Conservation (phyloP, 2,113 vertebrate species). For the Pygoscelis antarcticus region DNA sequence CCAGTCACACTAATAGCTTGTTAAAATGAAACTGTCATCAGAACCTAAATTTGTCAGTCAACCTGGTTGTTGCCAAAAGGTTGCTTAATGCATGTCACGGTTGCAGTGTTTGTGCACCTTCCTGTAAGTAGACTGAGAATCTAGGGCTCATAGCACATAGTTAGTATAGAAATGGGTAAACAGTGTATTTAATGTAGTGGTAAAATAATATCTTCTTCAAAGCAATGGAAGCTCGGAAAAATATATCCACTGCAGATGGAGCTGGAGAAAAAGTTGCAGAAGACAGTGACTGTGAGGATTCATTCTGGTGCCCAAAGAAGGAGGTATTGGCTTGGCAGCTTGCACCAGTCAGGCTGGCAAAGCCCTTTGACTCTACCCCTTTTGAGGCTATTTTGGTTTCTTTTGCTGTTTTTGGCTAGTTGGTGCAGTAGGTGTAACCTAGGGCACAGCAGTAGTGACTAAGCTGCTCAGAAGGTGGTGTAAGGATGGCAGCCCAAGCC, state of each 20-base stretch:
- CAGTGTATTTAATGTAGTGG: background rate
- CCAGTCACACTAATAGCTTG: background rate
- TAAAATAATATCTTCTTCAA: background rate
- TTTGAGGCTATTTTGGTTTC: background rate
- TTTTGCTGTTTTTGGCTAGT: background rate
- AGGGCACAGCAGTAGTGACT: background rate
- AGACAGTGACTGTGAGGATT: background rate
- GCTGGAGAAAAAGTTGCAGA: background rate
- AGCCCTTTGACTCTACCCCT: background rate
- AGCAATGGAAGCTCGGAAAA: background rate
- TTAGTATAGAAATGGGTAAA: background rate
- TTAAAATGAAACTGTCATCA: background rate
- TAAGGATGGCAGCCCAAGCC: background rate
- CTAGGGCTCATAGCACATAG: background rate
- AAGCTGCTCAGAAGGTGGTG: background rate
- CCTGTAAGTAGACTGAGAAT: background rate
- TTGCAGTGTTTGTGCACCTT: background rate
- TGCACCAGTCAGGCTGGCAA: background rate
- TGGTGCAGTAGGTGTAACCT: background rate
- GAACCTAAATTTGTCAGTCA: background rate
- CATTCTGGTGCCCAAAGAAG: fast-evolving
- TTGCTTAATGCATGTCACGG: background rate
- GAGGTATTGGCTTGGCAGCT: background rate
- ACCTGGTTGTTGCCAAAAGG: background rate
- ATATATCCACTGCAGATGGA: background rate